Percentiles rank a stretch among this genome's conserved stretches.
These are phyloP conservation scores for Scatophagus argus DNA, from an alignment of 2,113 vertebrate genomes.

Conservation along the genomic window DNA sequence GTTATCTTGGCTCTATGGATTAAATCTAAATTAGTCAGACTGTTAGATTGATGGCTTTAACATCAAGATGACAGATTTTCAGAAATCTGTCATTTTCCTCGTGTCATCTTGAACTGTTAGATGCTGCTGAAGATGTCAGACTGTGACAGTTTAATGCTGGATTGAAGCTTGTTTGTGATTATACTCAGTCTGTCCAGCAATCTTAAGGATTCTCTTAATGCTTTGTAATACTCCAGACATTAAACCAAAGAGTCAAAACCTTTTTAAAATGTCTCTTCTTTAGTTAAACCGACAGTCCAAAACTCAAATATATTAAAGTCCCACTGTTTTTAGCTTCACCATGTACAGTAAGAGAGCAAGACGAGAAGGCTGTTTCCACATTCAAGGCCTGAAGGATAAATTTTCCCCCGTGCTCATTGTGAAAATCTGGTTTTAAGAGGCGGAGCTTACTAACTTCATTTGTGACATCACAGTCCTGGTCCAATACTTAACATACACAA, in stretches of 20 bases:
- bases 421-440: too few species aligned
- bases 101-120: conserved; percentile 21
- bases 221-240: background rate
- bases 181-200: background rate
- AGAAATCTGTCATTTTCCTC: too few species aligned
- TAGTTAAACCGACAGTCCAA: background rate
- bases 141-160: background rate
- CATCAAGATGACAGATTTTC: conserved; percentile 39
- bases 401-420: too few species aligned
- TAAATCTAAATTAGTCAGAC: conserved; percentile 47
- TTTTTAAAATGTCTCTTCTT: background rate
- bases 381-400: too few species aligned
- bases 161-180: conserved; percentile 1
- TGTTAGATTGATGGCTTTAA: conserved; percentile 49
- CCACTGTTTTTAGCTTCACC: too few species aligned
- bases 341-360: too few species aligned
- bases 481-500: too few species aligned
- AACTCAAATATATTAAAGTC: background rate
- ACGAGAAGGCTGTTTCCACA: too few species aligned
- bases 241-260: background rate
- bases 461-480: too few species aligned
- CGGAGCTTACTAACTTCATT: too few species aligned
- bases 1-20: conserved; percentile 14
- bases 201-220: background rate
- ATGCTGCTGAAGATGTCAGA: conserved; percentile 7